A percentile compares a stretch with the other conserved stretches of the same genome.
phyloP scores from a whole-genome alignment of 2,113 vertebrate species.

The Xenopus tropicalis region UCB_Xtro_10.0 CM004446.2:7095501-7096000 shows the following conservation, averaged over 20 bases:
- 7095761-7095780: neutral
- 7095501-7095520: too few species aligned
- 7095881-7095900: neutral
- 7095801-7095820: slow-evolving; percentile 18
- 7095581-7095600: too few species aligned
- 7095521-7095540: too few species aligned
- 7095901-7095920: slow-evolving; percentile 4
- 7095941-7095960: neutral
- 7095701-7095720: too few species aligned
- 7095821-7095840: neutral
- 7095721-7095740: slow-evolving; percentile 3
- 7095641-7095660: too few species aligned
- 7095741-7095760: slow-evolving; percentile 8
- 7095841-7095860: neutral
- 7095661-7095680: too few species aligned
- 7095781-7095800: neutral
- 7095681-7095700: too few species aligned
- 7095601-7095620: too few species aligned
- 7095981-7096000: too few species aligned
- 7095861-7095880: neutral
- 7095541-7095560: too few species aligned
- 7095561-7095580: too few species aligned
- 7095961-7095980: neutral
- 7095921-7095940: neutral
- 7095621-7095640: too few species aligned